Evolutionary conservation across 2,888 invertebrate genomes (phyloP), one percentile per base, ranked within the genome.

Genomic region (Maniola hyperantus): DNA sequence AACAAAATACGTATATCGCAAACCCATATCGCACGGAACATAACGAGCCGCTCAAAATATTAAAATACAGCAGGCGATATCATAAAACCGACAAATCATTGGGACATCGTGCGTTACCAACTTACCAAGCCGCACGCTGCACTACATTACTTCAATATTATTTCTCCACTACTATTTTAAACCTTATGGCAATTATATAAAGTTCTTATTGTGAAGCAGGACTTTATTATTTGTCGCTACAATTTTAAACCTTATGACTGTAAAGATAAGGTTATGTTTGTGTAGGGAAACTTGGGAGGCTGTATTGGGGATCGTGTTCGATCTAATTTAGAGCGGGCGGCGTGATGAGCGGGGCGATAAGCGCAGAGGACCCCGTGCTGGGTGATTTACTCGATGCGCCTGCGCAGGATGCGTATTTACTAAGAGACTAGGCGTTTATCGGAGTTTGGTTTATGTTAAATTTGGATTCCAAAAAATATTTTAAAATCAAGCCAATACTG

Each of bases 281-380:
- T 51, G 53, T 7, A 15, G 18, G 13, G 18, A 48, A 39, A 36
- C 6, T 57, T 51, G 20, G 7, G 34, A 46, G 44, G 54, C 48
- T 65, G 65, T 54, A 68, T 53, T 64, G 46, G 68, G 62, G 69
- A 69, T 73, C 79, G 73, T 77, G 80, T 79, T 73, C 80, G 80
- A 78, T 84, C 87, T 87, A 87, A 88, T 88, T 89, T 84, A 85
- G 81, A 82, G 83, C 78, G 80, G 71, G 71, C 75, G 78, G 75
- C 66, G 67, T 73, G 84, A 84, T 81, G 79, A 77, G 80, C 77
- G 79, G 74, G 69, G 78, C 82, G 84, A 84, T 84, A 83, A 79
- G 80, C 77, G 79, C 71, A 73, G 77, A 72, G 74, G 77, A 74
- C 71, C 77, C 68, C 89, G 81, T 75, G 87, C 87, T 84, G 89